phyloP scores from a whole-genome alignment of 1,140 invertebrate species.

The Saccostrea echinata region DNA sequence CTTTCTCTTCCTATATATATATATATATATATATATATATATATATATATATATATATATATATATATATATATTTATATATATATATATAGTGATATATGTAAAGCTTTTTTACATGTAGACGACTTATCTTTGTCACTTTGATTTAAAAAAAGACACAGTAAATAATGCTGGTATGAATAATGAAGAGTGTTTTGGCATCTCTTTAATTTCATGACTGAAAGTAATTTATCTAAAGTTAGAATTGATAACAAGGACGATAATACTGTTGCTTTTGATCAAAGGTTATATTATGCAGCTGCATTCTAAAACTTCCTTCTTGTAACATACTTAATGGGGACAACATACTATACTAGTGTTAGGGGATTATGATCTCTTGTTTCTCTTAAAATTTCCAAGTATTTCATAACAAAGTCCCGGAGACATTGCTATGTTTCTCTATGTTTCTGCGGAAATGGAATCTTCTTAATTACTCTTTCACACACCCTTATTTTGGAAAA shows the following conservation, averaged over 20 bases:
- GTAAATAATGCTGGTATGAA: too few relatives aligned
- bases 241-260: not conserved
- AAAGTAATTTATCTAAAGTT: too few relatives aligned
- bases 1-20: too few relatives aligned
- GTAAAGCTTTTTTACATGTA: too few relatives aligned
- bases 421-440: not conserved
- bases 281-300: not conserved
- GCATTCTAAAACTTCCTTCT: not conserved
- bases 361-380: not conserved
- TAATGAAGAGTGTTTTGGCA: too few relatives aligned
- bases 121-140: too few relatives aligned
- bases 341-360: not conserved
- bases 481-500: not conserved
- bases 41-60: too few relatives aligned
- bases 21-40: too few relatives aligned
- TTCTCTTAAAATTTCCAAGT: not conserved
- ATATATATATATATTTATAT: too few relatives aligned
- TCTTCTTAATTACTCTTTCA: not conserved
- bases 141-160: too few relatives aligned
- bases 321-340: not conserved
- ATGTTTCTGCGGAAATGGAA: not conserved
- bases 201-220: too few relatives aligned
- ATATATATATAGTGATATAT: too few relatives aligned
- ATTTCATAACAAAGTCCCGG: not conserved
- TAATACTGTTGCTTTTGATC: not conserved